Base-by-base conservation (phyloP, 2,888 invertebrate species). In the Protophormia terraenovae region DNA sequence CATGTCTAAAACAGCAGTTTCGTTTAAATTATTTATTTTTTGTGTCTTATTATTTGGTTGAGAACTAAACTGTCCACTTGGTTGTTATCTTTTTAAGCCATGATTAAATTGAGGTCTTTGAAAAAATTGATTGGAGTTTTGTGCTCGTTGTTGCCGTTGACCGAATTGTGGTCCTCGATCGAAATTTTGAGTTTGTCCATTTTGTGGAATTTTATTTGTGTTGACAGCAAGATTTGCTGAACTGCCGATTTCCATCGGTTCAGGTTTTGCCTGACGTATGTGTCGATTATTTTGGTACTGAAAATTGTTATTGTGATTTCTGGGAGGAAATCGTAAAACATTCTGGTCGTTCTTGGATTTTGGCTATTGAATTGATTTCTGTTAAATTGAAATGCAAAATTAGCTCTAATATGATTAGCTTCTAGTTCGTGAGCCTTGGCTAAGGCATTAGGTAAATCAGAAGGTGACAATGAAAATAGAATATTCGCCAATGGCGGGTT, bases 401-500 rank as follows among this genome's bases (percentile, higher is more conserved):
- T 58, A 2, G 41, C 47, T n/a, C 58, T 1, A 24, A 66, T 8
- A 3, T 77, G 29, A 10, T 71, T 62, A 1, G 50, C 8, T 7
- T 71, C 64, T 12, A 72, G 14, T 16, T 71, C 41, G 19, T 84
- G 76, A 8, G 81, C 71, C 55, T 86, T 75, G 1, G 73, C 69
- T 6, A 83, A 19, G 2, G 72, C 81, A 35, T 83, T 62, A 19
- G 77, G 84, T 1, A 84, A 60, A n/a, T 75, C 75, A 27, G 8
- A 10, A 6, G 79, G 80, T 27, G 60, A 58, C 10, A 84, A 58
- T 10, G 79, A 84, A 32, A 84, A 84, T 12, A 84, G 14, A 3
- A 83, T 83, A 24, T 80, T 76, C 0, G 41, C 41, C 16, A 82
- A 14, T 4, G 72, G 67, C 2, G 71, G 41, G 8, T 79, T 75